These are phyloP conservation scores for Drosophila micromelanica DNA, from an alignment of 1,140 invertebrate genomes.

Conservation along the genomic window DNA sequence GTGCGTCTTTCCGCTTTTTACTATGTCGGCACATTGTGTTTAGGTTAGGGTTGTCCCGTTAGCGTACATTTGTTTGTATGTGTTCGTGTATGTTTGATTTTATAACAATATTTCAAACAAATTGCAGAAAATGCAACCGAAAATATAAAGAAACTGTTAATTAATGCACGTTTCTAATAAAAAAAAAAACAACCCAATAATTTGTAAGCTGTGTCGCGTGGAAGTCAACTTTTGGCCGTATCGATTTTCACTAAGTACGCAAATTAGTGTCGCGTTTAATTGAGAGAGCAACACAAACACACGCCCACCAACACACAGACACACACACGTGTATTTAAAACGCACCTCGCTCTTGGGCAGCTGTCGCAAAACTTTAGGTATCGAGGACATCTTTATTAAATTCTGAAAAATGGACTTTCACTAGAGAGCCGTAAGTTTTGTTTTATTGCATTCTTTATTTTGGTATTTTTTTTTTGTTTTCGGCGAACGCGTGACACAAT, in stretches of 20 bases:
- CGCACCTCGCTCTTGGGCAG: slow-evolving; percentile 16
- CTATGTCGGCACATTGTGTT: slow-evolving; percentile 64
- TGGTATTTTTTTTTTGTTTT: slow-evolving; percentile 44
- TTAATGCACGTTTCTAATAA: background rate
- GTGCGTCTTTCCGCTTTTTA: slow-evolving; percentile 33
- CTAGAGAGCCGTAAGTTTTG: slow-evolving; percentile 13
- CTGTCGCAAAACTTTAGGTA: slow-evolving; percentile 9
- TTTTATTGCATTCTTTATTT: slow-evolving; percentile 23
- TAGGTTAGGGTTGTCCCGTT: slow-evolving; percentile 69
- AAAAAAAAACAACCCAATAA: background rate
- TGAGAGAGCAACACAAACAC: slow-evolving; percentile 38
- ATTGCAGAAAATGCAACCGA: slow-evolving; percentile 3
- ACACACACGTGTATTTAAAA: slow-evolving; percentile 3
- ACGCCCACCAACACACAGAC: slow-evolving; percentile 9
- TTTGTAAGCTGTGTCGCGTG: slow-evolving; percentile 2
- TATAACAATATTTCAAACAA: slow-evolving; percentile 26
- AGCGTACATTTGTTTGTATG: slow-evolving; percentile 14
- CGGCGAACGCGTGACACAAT: slow-evolving; percentile 75
- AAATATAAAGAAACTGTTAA: background rate
- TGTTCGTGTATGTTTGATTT: slow-evolving; percentile 21
- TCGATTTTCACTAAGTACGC: slow-evolving; percentile 72
- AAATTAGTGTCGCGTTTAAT: slow-evolving; percentile 60
- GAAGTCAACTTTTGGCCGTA: slow-evolving; percentile 50
- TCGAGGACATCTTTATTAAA: slow-evolving; percentile 32
- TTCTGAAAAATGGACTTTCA: slow-evolving; percentile 41